Evolutionary conservation across 23 tunicate species (phyloP).

Genomic region (Oikopleura albicans): DNA sequence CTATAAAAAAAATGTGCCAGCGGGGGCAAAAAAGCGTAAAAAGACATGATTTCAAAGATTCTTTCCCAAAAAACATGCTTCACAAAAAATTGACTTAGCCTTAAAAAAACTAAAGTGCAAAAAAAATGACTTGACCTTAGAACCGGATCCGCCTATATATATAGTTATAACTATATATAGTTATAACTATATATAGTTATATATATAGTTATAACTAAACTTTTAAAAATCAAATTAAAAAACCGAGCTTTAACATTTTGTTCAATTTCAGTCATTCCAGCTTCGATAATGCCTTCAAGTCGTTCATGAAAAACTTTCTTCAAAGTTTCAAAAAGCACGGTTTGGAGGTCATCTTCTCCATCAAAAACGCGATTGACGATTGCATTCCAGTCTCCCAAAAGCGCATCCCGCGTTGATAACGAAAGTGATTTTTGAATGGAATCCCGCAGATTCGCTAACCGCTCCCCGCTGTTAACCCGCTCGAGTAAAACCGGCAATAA

Average conservation of each 20-base stretch:
- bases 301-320: neutral
- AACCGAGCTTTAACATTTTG: neutral
- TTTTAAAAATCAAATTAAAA: too few species aligned
- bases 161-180: too few species aligned
- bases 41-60: too few species aligned
- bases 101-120: too few species aligned
- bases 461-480: neutral
- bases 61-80: too few species aligned
- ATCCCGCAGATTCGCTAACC: neutral
- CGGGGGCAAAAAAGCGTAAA: too few species aligned
- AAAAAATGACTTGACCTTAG: too few species aligned
- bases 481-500: neutral
- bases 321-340: neutral
- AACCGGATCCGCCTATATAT: too few species aligned
- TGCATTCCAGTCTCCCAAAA: neutral
- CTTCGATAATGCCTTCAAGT: slow-evolving; percentile 1
- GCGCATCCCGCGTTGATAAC: neutral
- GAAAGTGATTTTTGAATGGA: neutral
- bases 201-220: too few species aligned
- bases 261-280: neutral
- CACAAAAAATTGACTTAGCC: too few species aligned
- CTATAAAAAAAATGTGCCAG: too few species aligned
- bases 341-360: neutral
- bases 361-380: neutral
- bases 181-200: too few species aligned